These are phyloP conservation scores for Brevimyrus niger DNA, from an alignment of 2,113 vertebrate species.

Conservation along the genomic window DNA sequence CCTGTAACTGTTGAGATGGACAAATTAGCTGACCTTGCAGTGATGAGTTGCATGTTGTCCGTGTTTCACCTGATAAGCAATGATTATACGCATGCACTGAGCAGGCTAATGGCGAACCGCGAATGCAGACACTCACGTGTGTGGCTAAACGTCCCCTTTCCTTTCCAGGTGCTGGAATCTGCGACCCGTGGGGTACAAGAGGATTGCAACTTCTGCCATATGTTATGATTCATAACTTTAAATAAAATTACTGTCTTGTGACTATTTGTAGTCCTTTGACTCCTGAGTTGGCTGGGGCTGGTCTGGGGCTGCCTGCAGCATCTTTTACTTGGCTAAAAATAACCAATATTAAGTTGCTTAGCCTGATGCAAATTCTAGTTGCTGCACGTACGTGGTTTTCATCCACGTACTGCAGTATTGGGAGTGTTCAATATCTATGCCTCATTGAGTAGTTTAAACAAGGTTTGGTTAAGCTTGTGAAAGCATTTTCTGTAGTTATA, in stretches of 20 bases:
- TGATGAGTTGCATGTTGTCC: conserved; percentile 67
- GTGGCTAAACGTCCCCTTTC: background rate
- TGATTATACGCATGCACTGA: conserved; percentile 63
- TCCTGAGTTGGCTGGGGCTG: background rate
- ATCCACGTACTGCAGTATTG: background rate
- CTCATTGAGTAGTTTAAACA: background rate
- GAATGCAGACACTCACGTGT: background rate
- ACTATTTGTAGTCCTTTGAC: background rate
- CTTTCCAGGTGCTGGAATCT: background rate
- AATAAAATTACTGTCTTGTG: background rate
- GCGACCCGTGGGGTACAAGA: background rate
- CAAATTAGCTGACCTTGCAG: conserved; percentile 12
- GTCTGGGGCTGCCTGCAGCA: background rate
- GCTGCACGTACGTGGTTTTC: background rate
- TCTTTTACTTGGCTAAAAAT: background rate
- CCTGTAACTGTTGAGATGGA: background rate
- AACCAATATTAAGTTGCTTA: background rate
- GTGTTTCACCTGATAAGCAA: conserved; percentile 60
- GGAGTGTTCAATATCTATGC: background rate
- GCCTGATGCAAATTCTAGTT: background rate
- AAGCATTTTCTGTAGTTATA: background rate
- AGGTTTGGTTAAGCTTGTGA: background rate
- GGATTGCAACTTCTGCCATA: background rate
- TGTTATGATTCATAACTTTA: background rate
- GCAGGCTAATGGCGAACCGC: background rate